Evolutionary conservation across 2,113 vertebrate species (phyloP).

Genomic region (Halcyon senegalensis): DNA sequence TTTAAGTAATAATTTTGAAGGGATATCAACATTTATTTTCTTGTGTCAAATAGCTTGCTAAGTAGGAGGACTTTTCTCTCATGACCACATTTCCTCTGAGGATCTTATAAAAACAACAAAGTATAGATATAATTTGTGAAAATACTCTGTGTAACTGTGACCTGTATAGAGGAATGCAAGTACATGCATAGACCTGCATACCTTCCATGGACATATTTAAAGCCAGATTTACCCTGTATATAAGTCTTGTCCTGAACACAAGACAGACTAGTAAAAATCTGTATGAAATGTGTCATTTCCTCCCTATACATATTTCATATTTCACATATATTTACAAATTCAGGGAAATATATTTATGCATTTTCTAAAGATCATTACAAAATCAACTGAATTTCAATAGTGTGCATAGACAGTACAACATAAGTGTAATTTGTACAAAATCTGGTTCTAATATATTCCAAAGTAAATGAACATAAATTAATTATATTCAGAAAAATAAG

Average conservation of each 20-base stretch:
- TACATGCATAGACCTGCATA: neutral
- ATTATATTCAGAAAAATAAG: neutral
- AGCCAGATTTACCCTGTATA: neutral
- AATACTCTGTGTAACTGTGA: neutral
- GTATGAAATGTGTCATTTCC: neutral
- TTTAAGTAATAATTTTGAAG: neutral
- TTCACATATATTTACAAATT: neutral
- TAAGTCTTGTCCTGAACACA: neutral
- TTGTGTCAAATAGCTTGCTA: neutral
- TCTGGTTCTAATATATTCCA: neutral
- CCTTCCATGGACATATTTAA: neutral
- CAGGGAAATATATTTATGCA: neutral
- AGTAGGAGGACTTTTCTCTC: neutral
- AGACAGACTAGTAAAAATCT: neutral
- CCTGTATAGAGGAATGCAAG: neutral
- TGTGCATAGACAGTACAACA: neutral
- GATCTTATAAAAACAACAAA: neutral
- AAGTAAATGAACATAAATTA: slow-evolving; percentile 19
- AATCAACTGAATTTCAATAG: neutral
- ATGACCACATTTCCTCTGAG: neutral
- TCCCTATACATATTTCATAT: neutral
- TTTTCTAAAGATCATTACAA: neutral
- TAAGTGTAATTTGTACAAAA: neutral
- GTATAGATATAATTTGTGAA: neutral
- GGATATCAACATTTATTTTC: neutral